Base-by-base conservation (phyloP, 2,113 vertebrate genomes). In the Melanerpes formicivorus region DNA sequence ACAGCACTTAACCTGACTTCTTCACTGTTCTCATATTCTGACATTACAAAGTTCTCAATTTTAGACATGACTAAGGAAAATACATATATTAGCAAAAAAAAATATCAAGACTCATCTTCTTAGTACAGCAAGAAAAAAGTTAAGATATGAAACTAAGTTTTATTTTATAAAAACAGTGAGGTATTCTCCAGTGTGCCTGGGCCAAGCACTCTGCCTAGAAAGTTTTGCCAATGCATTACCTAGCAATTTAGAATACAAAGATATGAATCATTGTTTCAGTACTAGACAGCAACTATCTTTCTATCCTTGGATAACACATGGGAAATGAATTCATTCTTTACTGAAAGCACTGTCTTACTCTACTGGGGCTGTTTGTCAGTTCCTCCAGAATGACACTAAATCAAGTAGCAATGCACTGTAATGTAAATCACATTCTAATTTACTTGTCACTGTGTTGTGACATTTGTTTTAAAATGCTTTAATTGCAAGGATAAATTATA, bases 401-500 rank as follows among this genome's bases (percentile, higher is more conserved):
- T 97, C 96, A 97, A 97, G 95, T 83, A 87, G 92, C 89, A 97
- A 95, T 85, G 93, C 96, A 93, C 85, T 95, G 87, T 92, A 96
- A 97, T 95, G 96, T 98, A 98, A 98, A 98, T 98, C 97, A 97
- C 92, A 96, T 96, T 84, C 97, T 97, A 98, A 98, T 98, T 98
- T 98, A 98, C 97, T 97, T 97, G 97, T 98, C 97, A 97, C 89
- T 96, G 82, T 98, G 97, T 98, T 98, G 96, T 98, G 98, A 98
- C 97, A 97, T 96, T 97, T 97, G 92, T 96, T 97, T 98, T 97
- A 98, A 98, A 98, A 98, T 97, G 97, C 88, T 97, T 98, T 98
- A 98, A 98, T 98, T 98, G 96, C 97, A 96, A 95, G 93, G 96
- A 98, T 98, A 98, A 98, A 98, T 98, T 98, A 98, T 96, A 97